These are phyloP conservation scores for Sebastes minor DNA, from an alignment of 2,797 vertebrate species.

Conservation along the genomic window DNA sequence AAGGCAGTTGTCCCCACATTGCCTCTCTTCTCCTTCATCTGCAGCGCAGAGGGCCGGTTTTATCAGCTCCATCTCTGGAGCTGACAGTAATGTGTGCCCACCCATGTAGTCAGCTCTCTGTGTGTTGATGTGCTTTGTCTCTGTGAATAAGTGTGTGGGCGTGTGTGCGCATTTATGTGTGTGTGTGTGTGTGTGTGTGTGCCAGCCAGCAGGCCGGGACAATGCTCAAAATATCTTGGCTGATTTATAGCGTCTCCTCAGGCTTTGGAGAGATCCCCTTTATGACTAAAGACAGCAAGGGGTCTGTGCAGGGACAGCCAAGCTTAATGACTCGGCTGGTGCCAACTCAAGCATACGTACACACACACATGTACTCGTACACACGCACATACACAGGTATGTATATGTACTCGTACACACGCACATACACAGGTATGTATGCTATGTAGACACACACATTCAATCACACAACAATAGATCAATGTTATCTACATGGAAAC, in stretches of 20 bases:
- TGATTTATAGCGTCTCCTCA: constrained; percentile 72
- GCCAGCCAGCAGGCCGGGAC: constrained; percentile 66
- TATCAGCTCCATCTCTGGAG: constrained; percentile 63
- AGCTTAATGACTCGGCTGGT: constrained; percentile 57
- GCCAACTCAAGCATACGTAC: constrained; percentile 50
- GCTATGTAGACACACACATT: constrained; percentile 6
- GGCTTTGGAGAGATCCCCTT: constrained; percentile 66
- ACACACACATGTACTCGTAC: constrained; percentile 1
- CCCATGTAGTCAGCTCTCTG: constrained; percentile 71
- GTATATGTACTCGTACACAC: background rate
- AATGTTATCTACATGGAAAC: constrained; percentile 9
- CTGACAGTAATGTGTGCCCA: constrained; percentile 80
- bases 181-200: constrained; percentile 30
- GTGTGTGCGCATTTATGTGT: background rate
- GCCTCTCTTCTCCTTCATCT: constrained; percentile 63
- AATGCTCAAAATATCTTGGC: constrained; percentile 67
- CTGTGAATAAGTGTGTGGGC: constrained; percentile 1
- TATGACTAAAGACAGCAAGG: constrained; percentile 64
- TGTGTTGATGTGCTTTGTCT: constrained; percentile 39
- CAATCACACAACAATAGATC: constrained; percentile 1
- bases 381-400: constrained; percentile 17
- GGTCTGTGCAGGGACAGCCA: constrained; percentile 62
- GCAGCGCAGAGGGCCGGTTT: constrained; percentile 59
- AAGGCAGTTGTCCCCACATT: constrained; percentile 66
- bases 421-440: constrained; percentile 20